Base-by-base conservation (phyloP, 2,113 vertebrate species). In the Butorides virescens region DNA sequence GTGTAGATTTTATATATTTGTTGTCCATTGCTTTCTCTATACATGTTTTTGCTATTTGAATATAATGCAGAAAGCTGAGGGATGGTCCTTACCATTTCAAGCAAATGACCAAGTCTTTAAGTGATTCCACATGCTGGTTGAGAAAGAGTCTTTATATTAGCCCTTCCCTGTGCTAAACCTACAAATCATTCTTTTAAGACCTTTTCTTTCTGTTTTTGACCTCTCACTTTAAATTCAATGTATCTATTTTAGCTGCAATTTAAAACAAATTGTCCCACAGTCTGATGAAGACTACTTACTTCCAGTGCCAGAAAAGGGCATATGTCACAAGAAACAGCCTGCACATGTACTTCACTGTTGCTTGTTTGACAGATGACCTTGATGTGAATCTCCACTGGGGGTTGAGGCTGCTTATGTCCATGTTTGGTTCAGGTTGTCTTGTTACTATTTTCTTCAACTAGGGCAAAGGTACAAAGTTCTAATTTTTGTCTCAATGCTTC, bases 81-180 rank as follows among this genome's bases (percentile, higher is more conserved):
- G 32, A 39, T 11, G 86, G 26, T 75, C 27, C 75, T 95, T 85
- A 42, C 49, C 46, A 49, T 83, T 90, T 89, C 75, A 76, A 96
- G 90, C 85, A 93, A 94, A 90, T 9, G 17, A 88, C n/a, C 67
- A 23, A 37, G 39, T 97, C 88, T 93, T 77, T 97, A 98, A 98
- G 49, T 92, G 82, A 83, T 97, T 98, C 95, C 96, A 98, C 92
- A 97, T 98, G 95, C 84, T 87, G 49, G 67, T 83, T 97, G 91
- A 97, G 71, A 84, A 97, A 97, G 80, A 71, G 65, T 74, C 90
- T 87, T 93, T 80, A 55, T 61, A 66, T 74, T 90, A 44, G 39
- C 59, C 78, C 53, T 89, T 91, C 56, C 47, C 92, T 72, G 81
- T 59, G 65, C 81, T 94, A 90, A 97, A 92, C 62, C 87, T 88